Evolutionary conservation across 2,113 vertebrate species (phyloP), one percentile per base, ranked within the genome.

Genomic region (Thunnus thynnus): DNA sequence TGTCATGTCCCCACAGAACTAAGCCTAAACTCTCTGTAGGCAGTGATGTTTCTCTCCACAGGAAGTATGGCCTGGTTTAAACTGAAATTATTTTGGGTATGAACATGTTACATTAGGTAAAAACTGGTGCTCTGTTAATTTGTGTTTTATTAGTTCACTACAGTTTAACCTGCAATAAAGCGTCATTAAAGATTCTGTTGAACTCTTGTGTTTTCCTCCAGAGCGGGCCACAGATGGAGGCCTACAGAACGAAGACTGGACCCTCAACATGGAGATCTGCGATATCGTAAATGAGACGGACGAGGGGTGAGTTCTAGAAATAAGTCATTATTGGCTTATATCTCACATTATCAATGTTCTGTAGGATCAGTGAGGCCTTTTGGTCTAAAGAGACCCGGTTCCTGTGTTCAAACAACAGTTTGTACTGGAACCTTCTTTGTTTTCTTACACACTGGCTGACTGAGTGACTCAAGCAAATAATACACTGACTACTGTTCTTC

Each of bases 201-300:
- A 71, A 22, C 27, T 77, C 22, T 60, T 73, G 67, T 88, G 67
- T 86, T 57, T 89, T 84, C 52, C 55, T 60, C 20, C 94, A 99
- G 98, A 99, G 90, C 97, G 97, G 87, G 98, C 97, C 84, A 99
- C 98, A 11, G 98, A 99, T 84, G 98, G 98, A 90, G 98, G 97
- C 76, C 94, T 99, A 32, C 98, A 97, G 92, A 97, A 96, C 2
- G 98, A 99, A 85, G 98, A 99, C 94, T 99, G 98, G 98, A 97
- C 97, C 0, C 93, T 99, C 64, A 99, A 99, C 94, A 99, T 99
- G 97, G 98, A 99, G 93, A 99, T 99, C 94, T 99, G 98, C 48
- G 98, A 99, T 86, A 99, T 99, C 94, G 97, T 99, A 93, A 99
- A 99, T 0, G 98, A 99, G 94, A 99, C 98, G 0, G 98, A 99